Evolutionary conservation across 2,113 vertebrate genomes (phyloP).

Genomic region (Cephalopterus ornatus): DNA sequence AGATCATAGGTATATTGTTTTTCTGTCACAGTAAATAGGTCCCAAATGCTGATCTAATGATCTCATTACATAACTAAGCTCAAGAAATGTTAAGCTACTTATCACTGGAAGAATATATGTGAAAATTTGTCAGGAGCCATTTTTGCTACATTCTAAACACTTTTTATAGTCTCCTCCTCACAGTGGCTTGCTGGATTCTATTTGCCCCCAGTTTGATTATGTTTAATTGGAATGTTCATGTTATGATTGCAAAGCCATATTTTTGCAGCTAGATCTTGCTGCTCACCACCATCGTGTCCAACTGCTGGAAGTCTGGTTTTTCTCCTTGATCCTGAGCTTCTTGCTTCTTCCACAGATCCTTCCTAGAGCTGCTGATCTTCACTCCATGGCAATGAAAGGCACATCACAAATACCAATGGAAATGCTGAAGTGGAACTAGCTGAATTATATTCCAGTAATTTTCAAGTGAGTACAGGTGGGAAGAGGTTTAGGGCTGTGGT

Average conservation of each 20-base stretch:
- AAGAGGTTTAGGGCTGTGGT: not conserved
- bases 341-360: not conserved
- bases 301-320: not conserved
- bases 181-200: not conserved
- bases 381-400: fast-evolving
- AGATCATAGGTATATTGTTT: not conserved
- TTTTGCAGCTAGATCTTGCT: not conserved
- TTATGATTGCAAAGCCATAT: not conserved
- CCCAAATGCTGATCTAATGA: not conserved
- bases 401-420: fast-evolving
- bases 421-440: not conserved
- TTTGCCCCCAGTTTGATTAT: not conserved
- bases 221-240: not conserved
- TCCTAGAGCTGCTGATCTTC: not conserved
- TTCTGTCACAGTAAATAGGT: not conserved
- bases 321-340: not conserved
- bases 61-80: not conserved
- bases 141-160: not conserved
- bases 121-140: not conserved
- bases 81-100: not conserved
- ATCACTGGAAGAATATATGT: not conserved
- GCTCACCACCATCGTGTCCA: not conserved
- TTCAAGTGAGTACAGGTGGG: not conserved
- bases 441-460: not conserved
- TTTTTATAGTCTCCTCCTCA: too few species aligned